A percentile compares a stretch with the other conserved stretches of the same genome.
Evolutionary conservation across 1,140 invertebrate species (phyloP).

Genomic region (Colletes latitarsis): DNA sequence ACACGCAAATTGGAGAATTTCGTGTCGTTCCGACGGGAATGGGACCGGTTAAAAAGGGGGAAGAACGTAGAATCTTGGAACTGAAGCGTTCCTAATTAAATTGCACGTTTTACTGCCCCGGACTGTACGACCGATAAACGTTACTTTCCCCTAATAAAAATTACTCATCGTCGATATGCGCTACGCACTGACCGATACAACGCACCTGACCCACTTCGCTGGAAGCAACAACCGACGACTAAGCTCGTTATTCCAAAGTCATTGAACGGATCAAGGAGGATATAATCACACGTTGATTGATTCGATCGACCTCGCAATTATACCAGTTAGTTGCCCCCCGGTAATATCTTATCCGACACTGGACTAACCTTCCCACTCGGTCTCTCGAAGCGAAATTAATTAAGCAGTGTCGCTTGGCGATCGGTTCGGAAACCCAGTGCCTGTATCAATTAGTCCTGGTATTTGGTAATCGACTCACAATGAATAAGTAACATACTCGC

Average conservation of each 20-base stretch:
- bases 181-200: too few relatives aligned
- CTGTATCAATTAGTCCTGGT: not conserved
- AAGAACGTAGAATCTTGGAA: not conserved
- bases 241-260: constrained; percentile 40
- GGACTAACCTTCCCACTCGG: not conserved
- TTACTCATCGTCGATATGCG: too few relatives aligned
- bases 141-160: too few relatives aligned
- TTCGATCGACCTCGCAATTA: constrained; percentile 49
- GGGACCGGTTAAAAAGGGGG: too few relatives aligned
- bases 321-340: constrained; percentile 4
- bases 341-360: constrained; percentile 52
- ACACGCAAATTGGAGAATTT: too few relatives aligned
- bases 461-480: too few relatives aligned
- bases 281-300: not conserved
- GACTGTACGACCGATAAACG: too few relatives aligned
- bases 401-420: constrained; percentile 40
- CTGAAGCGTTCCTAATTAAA: not conserved
- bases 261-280: constrained; percentile 32
- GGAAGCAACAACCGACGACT: not conserved
- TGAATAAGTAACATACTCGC: not conserved
- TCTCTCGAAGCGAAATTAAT: constrained; percentile 39
- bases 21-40: too few relatives aligned
- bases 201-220: not conserved
- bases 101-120: too few relatives aligned
- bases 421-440: constrained; percentile 26